phyloP scores from a whole-genome alignment of 2,888 invertebrate genomes.

The Drosophila tripunctata region DNA sequence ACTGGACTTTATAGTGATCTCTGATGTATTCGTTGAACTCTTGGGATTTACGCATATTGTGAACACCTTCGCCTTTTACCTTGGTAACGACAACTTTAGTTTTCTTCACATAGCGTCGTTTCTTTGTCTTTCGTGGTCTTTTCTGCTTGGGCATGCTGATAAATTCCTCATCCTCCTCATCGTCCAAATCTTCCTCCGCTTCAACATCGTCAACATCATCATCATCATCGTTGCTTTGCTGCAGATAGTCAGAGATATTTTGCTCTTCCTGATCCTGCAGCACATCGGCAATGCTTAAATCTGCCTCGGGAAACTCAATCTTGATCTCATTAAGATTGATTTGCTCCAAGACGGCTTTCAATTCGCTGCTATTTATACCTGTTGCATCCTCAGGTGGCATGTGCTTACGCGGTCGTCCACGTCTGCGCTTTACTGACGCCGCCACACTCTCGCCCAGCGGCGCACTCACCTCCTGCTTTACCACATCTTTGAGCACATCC shows the following conservation, averaged over 20 bases:
- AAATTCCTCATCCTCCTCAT: background rate
- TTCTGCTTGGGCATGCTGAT: conserved; percentile 5
- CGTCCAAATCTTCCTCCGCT: background rate
- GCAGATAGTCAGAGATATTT: conserved; percentile 34
- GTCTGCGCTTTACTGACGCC: conserved; percentile 63
- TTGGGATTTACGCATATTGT: conserved; percentile 53
- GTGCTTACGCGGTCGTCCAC: conserved; percentile 61
- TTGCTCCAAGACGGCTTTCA: conserved; percentile 61
- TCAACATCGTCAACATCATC: conserved; percentile 3
- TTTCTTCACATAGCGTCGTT: conserved; percentile 12
- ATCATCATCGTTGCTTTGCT: conserved; percentile 26
- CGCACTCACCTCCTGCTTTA: conserved; percentile 40
- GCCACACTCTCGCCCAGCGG: conserved; percentile 50
- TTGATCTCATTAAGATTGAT: conserved; percentile 63
- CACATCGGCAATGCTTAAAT: conserved; percentile 59
- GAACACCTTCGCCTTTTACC: conserved; percentile 9
- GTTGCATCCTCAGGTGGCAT: conserved; percentile 9
- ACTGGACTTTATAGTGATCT: conserved; percentile 79
- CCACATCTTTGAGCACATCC: background rate
- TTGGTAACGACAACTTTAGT: conserved; percentile 9
- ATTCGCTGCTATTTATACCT: conserved; percentile 41
- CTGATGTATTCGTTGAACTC: conserved; percentile 77
- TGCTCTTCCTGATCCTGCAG: conserved; percentile 61
- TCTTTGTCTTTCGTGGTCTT: conserved; percentile 19
- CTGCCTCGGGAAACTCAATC: conserved; percentile 64